These are phyloP conservation scores for Desoria tigrina DNA, from an alignment of 2,888 invertebrate genomes.

Conservation along the genomic window DNA sequence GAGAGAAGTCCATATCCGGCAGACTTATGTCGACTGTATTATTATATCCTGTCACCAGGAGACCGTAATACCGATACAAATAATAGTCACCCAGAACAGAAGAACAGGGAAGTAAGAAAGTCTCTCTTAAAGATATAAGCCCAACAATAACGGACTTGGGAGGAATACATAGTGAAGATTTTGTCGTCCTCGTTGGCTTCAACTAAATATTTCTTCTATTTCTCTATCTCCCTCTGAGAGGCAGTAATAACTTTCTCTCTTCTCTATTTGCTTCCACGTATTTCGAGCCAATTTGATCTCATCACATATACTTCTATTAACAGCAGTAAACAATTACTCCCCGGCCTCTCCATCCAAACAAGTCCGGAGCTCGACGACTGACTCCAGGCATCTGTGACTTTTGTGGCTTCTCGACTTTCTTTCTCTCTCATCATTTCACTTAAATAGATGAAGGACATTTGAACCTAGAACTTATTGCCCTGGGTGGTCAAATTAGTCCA, in stretches of 20 bases:
- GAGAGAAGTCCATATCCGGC: too few relatives aligned
- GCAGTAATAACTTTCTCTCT: constrained; percentile 6
- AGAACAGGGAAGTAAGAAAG: neutral
- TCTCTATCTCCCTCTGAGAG: constrained; percentile 3
- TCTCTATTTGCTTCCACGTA: constrained; percentile 1
- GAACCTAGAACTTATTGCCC: constrained; percentile 8
- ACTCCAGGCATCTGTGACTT: constrained; percentile 15
- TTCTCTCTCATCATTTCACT: constrained; percentile 13
- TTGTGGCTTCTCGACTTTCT: too few relatives aligned
- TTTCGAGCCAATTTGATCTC: constrained; percentile 14
- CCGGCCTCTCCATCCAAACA: neutral
- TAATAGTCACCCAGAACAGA: constrained; percentile 3
- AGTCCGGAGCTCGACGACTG: too few relatives aligned
- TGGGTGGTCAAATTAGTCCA: constrained; percentile 11
- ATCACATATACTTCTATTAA: constrained; percentile 14
- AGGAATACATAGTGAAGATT: constrained; percentile 1
- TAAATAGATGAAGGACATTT: constrained; percentile 15
- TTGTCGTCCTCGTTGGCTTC: neutral
- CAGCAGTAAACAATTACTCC: constrained; percentile 7
- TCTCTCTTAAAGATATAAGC: too few relatives aligned
- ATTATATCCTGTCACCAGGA: neutral
- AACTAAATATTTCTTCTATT: constrained; percentile 1
- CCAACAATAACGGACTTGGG: neutral
- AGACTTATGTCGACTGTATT: neutral
- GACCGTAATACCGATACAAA: too few relatives aligned